Evolutionary conservation across 1,140 invertebrate genomes (phyloP).

Genomic region (Drosophila carrolli): DNA sequence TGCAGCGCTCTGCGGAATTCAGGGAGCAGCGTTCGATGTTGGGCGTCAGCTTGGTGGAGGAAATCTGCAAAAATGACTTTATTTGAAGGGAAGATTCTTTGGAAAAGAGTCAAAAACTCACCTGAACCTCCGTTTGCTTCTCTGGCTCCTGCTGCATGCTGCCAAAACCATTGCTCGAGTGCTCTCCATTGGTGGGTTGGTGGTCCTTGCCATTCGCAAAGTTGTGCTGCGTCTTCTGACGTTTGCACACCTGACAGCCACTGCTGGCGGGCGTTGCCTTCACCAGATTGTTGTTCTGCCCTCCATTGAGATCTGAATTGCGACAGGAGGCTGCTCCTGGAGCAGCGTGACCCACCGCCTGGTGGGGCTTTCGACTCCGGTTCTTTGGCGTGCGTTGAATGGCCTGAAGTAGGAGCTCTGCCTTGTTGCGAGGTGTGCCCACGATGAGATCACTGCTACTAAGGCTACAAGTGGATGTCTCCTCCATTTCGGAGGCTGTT

Average conservation of each 20-base stretch:
- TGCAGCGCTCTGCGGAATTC: constrained; percentile 46
- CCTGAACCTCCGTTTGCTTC: constrained; percentile 11
- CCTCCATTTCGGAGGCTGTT: constrained; percentile 71
- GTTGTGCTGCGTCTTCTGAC: constrained; percentile 83
- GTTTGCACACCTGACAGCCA: constrained; percentile 79
- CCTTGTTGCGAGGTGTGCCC: constrained; percentile 78
- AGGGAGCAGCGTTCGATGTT: constrained; percentile 70
- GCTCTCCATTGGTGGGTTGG: constrained; percentile 13
- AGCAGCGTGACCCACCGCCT: constrained; percentile 14
- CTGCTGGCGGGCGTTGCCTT: constrained; percentile 40
- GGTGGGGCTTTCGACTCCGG: constrained; percentile 35
- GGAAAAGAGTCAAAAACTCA: neutral
- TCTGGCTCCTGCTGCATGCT: constrained; percentile 29
- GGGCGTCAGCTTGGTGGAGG: constrained; percentile 71
- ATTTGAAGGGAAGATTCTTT: neutral
- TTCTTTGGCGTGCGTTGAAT: constrained; percentile 83
- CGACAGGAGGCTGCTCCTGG: constrained; percentile 1
- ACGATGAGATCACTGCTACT: constrained; percentile 76
- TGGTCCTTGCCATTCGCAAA: constrained; percentile 30
- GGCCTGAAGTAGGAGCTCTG: constrained; percentile 79
- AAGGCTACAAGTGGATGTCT: constrained; percentile 65
- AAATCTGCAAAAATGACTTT: constrained; percentile 10
- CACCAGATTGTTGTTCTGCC: constrained; percentile 53
- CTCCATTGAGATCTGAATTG: constrained; percentile 33
- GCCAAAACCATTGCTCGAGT: constrained; percentile 11